phyloP scores from a whole-genome alignment of 2,113 vertebrate genomes.

The Paramormyrops kingsleyae region DNA sequence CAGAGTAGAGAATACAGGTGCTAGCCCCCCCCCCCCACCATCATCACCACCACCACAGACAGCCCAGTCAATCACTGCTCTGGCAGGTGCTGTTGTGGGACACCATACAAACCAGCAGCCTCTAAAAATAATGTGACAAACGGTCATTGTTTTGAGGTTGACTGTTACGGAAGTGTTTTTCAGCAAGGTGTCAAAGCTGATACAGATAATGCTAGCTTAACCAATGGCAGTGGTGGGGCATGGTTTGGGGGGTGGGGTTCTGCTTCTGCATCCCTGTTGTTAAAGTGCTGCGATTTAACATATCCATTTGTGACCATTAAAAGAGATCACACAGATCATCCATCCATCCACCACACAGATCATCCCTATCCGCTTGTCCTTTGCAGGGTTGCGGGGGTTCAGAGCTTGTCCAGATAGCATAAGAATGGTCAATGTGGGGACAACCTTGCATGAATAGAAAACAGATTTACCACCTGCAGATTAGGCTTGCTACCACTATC shows the following conservation, averaged over 20 bases:
- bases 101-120: background rate
- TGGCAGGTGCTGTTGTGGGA: constrained; percentile 33
- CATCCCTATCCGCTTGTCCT: background rate
- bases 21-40: constrained; percentile 13
- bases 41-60: constrained; percentile 17
- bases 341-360: background rate
- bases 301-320: background rate
- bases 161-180: background rate
- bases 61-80: constrained; percentile 38
- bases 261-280: background rate
- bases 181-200: background rate
- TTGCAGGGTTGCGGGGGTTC: background rate
- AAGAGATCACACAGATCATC: background rate
- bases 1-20: constrained; percentile 9
- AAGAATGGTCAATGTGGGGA: background rate
- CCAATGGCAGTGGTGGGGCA: background rate
- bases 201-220: background rate
- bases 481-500: background rate
- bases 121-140: constrained; percentile 30
- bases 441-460: background rate
- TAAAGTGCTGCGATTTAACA: background rate
- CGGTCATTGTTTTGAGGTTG: background rate
- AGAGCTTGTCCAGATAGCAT: background rate
- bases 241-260: background rate
- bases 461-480: background rate